Evolutionary conservation across 2,797 vertebrate genomes (phyloP).

Genomic region (Sarcoramphus papa): DNA sequence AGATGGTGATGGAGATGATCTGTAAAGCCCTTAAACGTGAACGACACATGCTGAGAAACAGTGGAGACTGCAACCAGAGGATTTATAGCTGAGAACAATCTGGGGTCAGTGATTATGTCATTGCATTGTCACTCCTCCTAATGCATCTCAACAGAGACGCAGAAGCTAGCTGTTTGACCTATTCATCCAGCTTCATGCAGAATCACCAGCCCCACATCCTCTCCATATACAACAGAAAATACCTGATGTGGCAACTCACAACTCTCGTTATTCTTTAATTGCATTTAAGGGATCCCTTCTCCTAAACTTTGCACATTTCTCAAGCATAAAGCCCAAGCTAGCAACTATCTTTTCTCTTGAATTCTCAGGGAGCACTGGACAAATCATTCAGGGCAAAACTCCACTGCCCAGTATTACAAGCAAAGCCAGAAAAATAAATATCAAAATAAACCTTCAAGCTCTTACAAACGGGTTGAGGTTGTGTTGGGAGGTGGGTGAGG

Average conservation of each 20-base stretch:
- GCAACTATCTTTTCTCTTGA: background rate
- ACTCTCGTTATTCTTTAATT: background rate
- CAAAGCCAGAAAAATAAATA: background rate
- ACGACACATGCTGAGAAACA: constrained; percentile 20
- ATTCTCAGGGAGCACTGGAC: background rate
- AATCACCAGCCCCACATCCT: background rate
- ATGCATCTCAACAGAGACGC: background rate
- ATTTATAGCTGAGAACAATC: constrained; percentile 24
- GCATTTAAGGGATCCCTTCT: background rate
- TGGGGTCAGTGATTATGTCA: constrained; percentile 28
- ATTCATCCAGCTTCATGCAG: background rate
- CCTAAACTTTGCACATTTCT: background rate
- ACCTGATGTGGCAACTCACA: background rate
- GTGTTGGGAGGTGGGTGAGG: background rate
- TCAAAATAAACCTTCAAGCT: background rate
- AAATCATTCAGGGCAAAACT: background rate
- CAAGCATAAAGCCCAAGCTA: background rate
- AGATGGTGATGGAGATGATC: constrained; percentile 49
- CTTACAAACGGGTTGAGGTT: background rate
- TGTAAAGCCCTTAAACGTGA: constrained; percentile 50
- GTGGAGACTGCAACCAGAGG: background rate
- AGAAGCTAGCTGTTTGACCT: background rate
- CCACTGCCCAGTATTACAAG: background rate
- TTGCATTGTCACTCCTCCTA: background rate
- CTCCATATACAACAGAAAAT: background rate